Conservation (phyloP, 2,888 invertebrate genomes). For the Nesidiocoris tenuis region DNA sequence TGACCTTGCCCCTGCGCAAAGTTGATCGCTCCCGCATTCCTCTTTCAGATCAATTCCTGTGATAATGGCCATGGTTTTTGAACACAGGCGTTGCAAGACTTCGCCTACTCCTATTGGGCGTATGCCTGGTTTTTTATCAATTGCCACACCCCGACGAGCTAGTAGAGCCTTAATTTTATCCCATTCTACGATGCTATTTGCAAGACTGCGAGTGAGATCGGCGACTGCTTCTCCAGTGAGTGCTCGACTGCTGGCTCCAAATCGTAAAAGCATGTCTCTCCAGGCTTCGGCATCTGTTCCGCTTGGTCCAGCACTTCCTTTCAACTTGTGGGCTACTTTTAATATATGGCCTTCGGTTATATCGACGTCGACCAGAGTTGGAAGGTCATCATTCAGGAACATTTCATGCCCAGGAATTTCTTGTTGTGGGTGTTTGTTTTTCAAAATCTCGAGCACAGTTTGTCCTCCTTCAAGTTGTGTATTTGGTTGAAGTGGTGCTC, state of each 20-base stretch:
- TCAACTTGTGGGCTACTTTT: not conserved
- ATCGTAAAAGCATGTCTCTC: not conserved
- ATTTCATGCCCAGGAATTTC: not conserved
- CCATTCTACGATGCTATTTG: not conserved
- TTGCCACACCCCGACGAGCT: slow-evolving; percentile 1
- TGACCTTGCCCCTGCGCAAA: not conserved
- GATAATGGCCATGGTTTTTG: slow-evolving; percentile 2
- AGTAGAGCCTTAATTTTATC: not conserved
- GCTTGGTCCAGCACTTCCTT: not conserved
- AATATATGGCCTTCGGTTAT: not conserved
- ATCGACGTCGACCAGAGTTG: slow-evolving; percentile 3
- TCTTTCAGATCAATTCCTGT: slow-evolving; percentile 2
- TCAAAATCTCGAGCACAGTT: slow-evolving; percentile 2
- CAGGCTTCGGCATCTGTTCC: not conserved
- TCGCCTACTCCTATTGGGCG: too few relatives aligned
- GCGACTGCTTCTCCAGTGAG: not conserved
- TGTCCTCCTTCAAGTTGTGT: not conserved
- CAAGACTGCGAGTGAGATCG: not conserved
- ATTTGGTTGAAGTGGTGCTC: not conserved
- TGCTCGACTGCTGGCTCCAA: not conserved
- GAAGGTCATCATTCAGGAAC: not conserved
- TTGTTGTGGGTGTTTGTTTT: not conserved
- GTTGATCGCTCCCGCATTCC: slow-evolving; percentile 4
- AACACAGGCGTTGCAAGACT: too few relatives aligned
- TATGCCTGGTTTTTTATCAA: slow-evolving; percentile 4